Evolutionary conservation across 2,797 vertebrate genomes (phyloP), one percentile per base, ranked within the genome.

Genomic region (Sebastes minor): DNA sequence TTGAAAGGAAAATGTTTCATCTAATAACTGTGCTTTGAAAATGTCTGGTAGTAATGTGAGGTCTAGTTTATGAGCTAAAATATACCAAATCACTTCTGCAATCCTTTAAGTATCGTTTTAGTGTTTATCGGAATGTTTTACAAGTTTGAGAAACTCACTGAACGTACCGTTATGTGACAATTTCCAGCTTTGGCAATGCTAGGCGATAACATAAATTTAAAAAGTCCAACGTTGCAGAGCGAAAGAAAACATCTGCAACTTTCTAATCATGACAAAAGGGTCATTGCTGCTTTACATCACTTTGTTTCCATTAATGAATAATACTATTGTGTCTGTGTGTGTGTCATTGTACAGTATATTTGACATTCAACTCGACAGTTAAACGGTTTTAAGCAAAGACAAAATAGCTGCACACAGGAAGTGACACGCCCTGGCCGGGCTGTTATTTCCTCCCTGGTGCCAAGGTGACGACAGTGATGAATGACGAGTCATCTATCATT

Each of bases 401-500:
- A 83, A 79, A 89, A 72, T 83, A 87, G 78, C 59, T 8, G 62
- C 56, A 78, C 78, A 90, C 89, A 91, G 89, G 90, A 92, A 93
- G 87, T 89, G 82, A 81, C 85, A 80, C 83, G 79, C 75, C 57
- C 55, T 46, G 69, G 33, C 78, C 65, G 66, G 64, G 61, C 64
- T 86, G 81, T 88, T 89, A 85, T 92, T 93, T 88, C 86, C 83
- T 91, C 60, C 86, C 25, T 4, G 55, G 74, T 88, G 85, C 93
- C 84, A 87, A 84, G 89, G 88, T 89, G 84, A 83, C 1, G 78
- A 86, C 90, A 86, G 85, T 91, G 91, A 94, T 92, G 83, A 92
- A 93, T 85, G 91, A 91, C 84, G 52, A 81, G 79, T 85, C 88
- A 63, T 91, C 85, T 83, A 82, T 95, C 85, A 92, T 94, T 92